Conservation (phyloP, 1,140 invertebrate genomes). For the Phortica variegata region DNA sequence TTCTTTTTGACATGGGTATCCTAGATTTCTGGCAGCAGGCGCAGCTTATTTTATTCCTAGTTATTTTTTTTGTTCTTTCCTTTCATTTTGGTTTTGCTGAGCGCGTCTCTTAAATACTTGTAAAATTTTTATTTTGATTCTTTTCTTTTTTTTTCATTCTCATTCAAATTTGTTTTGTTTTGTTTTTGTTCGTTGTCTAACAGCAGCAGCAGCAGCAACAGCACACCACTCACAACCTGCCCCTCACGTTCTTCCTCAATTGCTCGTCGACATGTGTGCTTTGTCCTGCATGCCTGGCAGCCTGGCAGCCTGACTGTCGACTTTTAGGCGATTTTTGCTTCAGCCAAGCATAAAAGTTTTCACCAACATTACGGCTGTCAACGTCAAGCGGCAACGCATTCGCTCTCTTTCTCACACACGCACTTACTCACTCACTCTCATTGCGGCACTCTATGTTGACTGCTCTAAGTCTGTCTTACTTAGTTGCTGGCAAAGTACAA, state of each 20-base stretch:
- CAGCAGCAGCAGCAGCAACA: constrained; percentile 13
- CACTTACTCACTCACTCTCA: too few species aligned
- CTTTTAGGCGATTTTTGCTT: constrained; percentile 32
- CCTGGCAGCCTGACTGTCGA: constrained; percentile 22
- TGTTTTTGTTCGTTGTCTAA: constrained; percentile 11
- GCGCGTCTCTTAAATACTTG: too few species aligned
- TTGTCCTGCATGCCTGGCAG: not conserved
- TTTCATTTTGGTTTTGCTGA: constrained; percentile 26
- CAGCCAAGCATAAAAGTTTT: constrained; percentile 33
- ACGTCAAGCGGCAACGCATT: constrained; percentile 33
- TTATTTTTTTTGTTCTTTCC: constrained; percentile 4
- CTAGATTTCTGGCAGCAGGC: constrained; percentile 19
- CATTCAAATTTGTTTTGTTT: constrained; percentile 9
- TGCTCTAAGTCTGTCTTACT: constrained; percentile 4
- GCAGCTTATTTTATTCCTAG: not conserved
- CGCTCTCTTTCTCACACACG: too few species aligned
- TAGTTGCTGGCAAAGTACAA: not conserved
- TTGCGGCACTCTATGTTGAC: not conserved
- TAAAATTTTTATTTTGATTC: too few species aligned
- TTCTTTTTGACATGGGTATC: constrained; percentile 48
- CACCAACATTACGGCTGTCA: constrained; percentile 28
- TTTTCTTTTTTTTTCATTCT: too few species aligned
- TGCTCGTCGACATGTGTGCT: constrained; percentile 6
- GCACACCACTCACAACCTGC: not conserved
- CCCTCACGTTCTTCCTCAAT: not conserved